Conservation (phyloP, 2,113 vertebrate species). For the Mionectes macconnelli region DNA sequence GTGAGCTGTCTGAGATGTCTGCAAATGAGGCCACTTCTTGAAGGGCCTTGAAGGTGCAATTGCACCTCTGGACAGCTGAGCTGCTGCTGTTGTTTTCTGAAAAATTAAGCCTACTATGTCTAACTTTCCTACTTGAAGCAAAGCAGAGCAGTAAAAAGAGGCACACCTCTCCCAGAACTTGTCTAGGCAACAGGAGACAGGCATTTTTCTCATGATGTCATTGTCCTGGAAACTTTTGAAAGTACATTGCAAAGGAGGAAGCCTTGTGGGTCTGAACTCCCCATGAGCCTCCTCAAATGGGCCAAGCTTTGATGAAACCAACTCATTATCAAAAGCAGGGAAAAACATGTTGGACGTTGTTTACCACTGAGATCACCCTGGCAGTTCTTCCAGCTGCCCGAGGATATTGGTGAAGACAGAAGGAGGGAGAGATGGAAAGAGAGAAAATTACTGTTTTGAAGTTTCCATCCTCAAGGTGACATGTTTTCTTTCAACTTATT, state of each 20-base stretch:
- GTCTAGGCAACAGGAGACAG: constrained; percentile 42
- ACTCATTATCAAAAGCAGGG: constrained; percentile 60
- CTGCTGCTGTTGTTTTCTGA: neutral
- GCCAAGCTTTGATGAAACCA: constrained; percentile 69
- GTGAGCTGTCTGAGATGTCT: neutral
- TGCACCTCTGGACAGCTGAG: neutral
- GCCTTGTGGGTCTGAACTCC: constrained; percentile 65
- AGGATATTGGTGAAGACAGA: constrained; percentile 56
- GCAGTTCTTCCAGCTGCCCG: constrained; percentile 66
- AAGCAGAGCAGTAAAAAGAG: neutral
- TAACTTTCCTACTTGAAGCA: neutral
- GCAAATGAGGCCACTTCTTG: neutral
- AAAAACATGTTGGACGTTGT: constrained; percentile 66
- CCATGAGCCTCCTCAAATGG: constrained; percentile 42
- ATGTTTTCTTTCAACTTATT: constrained; percentile 27
- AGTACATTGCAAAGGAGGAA: constrained; percentile 56
- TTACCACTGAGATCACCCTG: constrained; percentile 64
- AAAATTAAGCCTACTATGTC: neutral
- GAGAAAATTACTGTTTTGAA: constrained; percentile 43
- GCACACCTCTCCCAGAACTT: neutral
- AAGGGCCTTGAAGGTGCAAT: neutral
- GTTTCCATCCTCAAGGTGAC: constrained; percentile 60
- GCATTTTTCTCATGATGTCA: constrained; percentile 63
- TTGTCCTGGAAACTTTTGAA: constrained; percentile 67
- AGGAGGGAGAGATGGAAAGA: constrained; percentile 26